Conservation (phyloP, 2,888 invertebrate species). For the Colostygia pectinataria region DNA sequence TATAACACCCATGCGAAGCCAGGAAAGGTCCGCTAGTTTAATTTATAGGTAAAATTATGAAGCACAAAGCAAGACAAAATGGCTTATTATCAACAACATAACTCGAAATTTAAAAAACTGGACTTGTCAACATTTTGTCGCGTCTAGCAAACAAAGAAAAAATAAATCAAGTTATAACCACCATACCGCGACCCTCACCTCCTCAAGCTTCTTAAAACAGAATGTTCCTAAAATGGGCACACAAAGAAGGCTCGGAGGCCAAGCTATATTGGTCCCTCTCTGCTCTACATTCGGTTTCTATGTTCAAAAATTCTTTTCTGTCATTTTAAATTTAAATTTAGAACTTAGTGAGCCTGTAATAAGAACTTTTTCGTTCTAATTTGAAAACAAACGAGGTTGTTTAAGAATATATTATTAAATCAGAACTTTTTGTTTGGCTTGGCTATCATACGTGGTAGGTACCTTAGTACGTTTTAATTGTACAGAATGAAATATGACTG, state of each 20-base stretch:
- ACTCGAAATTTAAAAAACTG: constrained; percentile 51
- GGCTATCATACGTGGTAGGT: constrained; percentile 32
- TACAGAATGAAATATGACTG: constrained; percentile 45
- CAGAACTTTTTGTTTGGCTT: constrained; percentile 20
- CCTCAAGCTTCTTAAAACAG: constrained; percentile 43
- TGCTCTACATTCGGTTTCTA: constrained; percentile 57
- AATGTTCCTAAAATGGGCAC: constrained; percentile 44
- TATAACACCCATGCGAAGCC: too few species aligned
- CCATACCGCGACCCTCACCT: constrained; percentile 40
- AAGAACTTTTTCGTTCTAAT: constrained; percentile 32
- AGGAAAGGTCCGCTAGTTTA: too few species aligned
- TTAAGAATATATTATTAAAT: constrained; percentile 21
- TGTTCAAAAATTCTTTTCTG: constrained; percentile 52
- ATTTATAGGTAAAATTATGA: background rate
- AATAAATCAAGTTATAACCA: constrained; percentile 71
- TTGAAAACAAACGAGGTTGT: constrained; percentile 23
- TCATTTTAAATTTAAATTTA: constrained; percentile 55
- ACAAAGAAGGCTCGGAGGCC: constrained; percentile 65
- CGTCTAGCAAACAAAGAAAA: constrained; percentile 76
- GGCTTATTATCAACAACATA: background rate
- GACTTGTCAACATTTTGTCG: constrained; percentile 71
- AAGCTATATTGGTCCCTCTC: constrained; percentile 43
- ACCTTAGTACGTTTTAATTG: constrained; percentile 64
- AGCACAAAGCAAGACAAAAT: too few species aligned
- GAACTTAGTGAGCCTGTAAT: constrained; percentile 44